phyloP scores from a whole-genome alignment of 2,797 vertebrate genomes.

The Scomberomorus guttatus region DNA sequence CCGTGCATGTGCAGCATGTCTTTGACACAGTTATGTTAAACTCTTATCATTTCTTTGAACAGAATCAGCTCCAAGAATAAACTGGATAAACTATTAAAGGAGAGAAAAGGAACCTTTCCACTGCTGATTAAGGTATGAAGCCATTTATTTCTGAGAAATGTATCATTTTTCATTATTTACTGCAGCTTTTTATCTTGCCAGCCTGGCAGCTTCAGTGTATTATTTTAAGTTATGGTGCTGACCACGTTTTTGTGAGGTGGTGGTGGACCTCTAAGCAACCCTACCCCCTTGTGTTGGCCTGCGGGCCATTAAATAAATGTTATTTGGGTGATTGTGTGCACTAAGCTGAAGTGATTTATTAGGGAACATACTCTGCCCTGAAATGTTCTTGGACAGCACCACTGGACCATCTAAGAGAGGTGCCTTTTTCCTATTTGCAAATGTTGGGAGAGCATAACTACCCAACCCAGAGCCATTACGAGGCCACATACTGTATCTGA shows the following conservation, averaged over 20 bases:
- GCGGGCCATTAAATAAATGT: conserved; percentile 67
- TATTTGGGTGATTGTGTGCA: conserved; percentile 66
- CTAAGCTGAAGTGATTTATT: conserved; percentile 73
- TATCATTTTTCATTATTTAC: not conserved
- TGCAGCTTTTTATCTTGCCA: not conserved
- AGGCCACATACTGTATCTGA: conserved; percentile 7
- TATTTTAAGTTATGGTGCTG: conserved; percentile 15
- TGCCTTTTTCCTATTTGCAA: conserved; percentile 33
- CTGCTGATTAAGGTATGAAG: conserved; percentile 77
- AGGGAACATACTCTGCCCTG: conserved; percentile 58
- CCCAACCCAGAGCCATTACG: not conserved
- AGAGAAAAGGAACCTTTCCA: conserved; percentile 72
- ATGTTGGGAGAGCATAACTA: conserved; percentile 10
- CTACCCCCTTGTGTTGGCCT: conserved; percentile 46
- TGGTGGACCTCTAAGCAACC: conserved; percentile 41
- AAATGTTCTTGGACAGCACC: conserved; percentile 51
- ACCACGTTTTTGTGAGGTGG: conserved; percentile 32
- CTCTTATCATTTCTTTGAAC: conserved; percentile 31
- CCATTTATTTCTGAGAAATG: not conserved
- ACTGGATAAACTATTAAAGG: conserved; percentile 60
- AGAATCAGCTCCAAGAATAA: conserved; percentile 71
- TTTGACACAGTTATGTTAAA: not conserved
- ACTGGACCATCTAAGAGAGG: conserved; percentile 23
- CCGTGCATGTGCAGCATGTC: not conserved
- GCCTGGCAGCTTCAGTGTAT: conserved; percentile 2